phyloP scores from a whole-genome alignment of 1,140 invertebrate genomes.

The Ericerus pela region DNA sequence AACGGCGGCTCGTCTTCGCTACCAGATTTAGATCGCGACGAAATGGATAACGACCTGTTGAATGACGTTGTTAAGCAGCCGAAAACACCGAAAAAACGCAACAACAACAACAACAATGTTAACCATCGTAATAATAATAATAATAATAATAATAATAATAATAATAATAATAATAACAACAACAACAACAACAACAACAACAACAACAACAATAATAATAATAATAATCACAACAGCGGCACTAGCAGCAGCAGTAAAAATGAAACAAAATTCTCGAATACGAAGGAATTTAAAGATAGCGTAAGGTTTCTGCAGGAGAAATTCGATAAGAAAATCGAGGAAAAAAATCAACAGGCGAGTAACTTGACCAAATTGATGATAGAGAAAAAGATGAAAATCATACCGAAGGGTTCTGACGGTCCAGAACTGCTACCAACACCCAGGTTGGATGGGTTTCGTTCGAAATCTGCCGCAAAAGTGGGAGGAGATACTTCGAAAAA shows the following conservation, averaged over 20 bases:
- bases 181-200: constrained; percentile 38
- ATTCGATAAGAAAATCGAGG: constrained; percentile 8
- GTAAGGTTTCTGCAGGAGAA: neutral
- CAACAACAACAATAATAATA: constrained; percentile 46
- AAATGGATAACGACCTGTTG: constrained; percentile 37
- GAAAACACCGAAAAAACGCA: constrained; percentile 33
- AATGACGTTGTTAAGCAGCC: constrained; percentile 44
- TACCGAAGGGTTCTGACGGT: constrained; percentile 25
- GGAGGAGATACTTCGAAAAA: neutral
- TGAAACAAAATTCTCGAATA: constrained; percentile 28
- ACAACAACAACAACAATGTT: constrained; percentile 22
- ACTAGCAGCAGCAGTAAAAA: constrained; percentile 42
- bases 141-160: too few relatives aligned
- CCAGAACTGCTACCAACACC: constrained; percentile 43
- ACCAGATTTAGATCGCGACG: constrained; percentile 46
- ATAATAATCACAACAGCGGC: too few relatives aligned
- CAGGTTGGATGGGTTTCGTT: constrained; percentile 29
- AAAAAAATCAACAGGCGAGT: neutral
- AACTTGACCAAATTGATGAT: neutral
- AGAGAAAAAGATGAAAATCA: constrained; percentile 14
- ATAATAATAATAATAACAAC: too few relatives aligned
- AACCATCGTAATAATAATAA: too few relatives aligned
- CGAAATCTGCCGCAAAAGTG: neutral
- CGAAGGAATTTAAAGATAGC: neutral
- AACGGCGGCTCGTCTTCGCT: constrained; percentile 47